Base-by-base conservation (phyloP, 2,797 vertebrate species). In the Paedocypris micromegethes region DNA sequence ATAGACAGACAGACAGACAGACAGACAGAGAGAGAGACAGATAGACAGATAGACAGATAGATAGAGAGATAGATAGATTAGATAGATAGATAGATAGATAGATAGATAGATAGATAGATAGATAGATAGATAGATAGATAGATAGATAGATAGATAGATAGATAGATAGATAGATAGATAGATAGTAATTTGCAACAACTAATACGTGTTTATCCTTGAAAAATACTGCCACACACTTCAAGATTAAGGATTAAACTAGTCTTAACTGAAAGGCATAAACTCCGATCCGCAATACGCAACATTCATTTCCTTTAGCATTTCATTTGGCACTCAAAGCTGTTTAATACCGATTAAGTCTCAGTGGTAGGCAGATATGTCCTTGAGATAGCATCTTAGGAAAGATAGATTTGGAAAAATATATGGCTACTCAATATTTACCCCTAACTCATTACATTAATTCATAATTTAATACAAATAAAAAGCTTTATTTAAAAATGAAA, bases 131-230 rank as follows among this genome's bases (percentile, higher is more conserved):
- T 23, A 23, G 23, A 23, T 23, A 23, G 23, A 23, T 23, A 23
- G 23, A 1, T 1, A 23, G 23, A 23, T 23, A 23, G 23, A 1
- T 1, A 23, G 23, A 23, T 23, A 23, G 23, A 23, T 23, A 23
- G 23, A 23, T n/a, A n/a, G n/a, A n/a, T n/a, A n/a, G n/a, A n/a
- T n/a, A n/a, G 1, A n/a, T 38, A 63, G 43, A 47, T 40, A 41
- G 6, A 46, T 0, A 53, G 53, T 53, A 39, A 60, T n/a, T 44
- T 52, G 43, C 41, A 67, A 38, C 41, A 67, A 38, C 45, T n/a
- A 45, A 67, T 7, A 6, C 8, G 50, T 41, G 55, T 46, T 73
- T 49, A n/a, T 65, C 65, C 51, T 75, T 68, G 39, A 52, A 60
- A 64, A 5, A 45, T 5, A 64, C 42, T 9, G 8, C 46, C 23